Evolutionary conservation across 2,888 invertebrate genomes (phyloP).

Genomic region (Ophioninae sp.): DNA sequence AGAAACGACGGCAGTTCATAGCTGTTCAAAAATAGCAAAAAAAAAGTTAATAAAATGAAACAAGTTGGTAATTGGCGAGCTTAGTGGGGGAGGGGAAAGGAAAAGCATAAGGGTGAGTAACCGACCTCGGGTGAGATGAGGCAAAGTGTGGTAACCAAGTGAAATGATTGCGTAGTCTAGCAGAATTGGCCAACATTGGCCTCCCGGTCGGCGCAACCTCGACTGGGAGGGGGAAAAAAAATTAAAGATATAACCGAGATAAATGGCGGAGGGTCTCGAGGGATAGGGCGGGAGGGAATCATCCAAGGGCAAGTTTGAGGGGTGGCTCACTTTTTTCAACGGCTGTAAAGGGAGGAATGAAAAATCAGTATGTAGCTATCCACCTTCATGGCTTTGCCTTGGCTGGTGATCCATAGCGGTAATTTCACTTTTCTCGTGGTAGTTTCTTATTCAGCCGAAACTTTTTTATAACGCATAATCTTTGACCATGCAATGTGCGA

Average conservation of each 20-base stretch:
- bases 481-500: neutral
- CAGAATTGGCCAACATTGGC: constrained; percentile 16
- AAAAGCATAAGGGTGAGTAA: neutral
- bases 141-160: constrained; percentile 28
- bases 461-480: neutral
- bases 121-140: constrained; percentile 1
- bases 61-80: constrained; percentile 1
- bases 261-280: constrained; percentile 23
- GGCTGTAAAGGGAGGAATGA: neutral
- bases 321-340: constrained; percentile 17
- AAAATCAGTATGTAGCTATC: constrained; percentile 35
- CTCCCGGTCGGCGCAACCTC: constrained; percentile 2
- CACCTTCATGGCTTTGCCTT: neutral
- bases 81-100: neutral
- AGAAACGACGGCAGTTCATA: neutral
- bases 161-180: constrained; percentile 43
- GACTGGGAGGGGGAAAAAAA: constrained; percentile 9
- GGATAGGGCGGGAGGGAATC: neutral
- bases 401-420: neutral
- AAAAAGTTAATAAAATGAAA: constrained; percentile 9
- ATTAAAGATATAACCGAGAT: constrained; percentile 45
- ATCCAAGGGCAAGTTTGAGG: constrained; percentile 28
- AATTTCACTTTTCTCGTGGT: neutral
- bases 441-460: neutral
- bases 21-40: neutral